Evolutionary conservation across 1,140 invertebrate genomes (phyloP).

Genomic region (Whitmania pigra): DNA sequence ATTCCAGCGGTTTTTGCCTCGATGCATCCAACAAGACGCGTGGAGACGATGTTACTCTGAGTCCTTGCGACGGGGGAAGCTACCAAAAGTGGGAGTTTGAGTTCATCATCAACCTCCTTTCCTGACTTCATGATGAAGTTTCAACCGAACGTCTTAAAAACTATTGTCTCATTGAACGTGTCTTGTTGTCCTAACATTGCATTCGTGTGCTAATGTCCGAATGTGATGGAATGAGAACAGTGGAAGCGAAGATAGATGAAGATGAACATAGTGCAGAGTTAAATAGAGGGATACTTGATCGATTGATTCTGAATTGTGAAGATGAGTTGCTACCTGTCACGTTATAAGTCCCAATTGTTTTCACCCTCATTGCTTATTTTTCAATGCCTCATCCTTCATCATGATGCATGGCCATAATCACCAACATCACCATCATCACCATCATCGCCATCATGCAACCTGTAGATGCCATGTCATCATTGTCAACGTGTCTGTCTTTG

Average conservation of each 20-base stretch:
- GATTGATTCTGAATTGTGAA: constrained; percentile 7
- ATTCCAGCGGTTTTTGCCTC: neutral
- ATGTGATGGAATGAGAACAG: neutral
- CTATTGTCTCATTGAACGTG: too few species aligned
- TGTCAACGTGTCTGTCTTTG: too few species aligned
- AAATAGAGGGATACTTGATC: neutral
- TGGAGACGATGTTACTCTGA: neutral
- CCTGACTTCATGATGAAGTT: neutral
- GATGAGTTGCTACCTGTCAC: neutral
- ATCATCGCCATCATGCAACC: too few species aligned
- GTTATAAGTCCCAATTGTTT: too few species aligned
- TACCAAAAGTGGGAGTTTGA: constrained; percentile 9
- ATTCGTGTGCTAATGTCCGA: neutral
- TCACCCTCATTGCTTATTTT: too few species aligned
- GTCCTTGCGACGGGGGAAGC: neutral
- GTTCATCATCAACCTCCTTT: neutral
- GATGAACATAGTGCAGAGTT: neutral
- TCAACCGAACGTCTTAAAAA: too few species aligned
- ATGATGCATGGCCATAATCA: too few species aligned
- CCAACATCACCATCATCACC: too few species aligned
- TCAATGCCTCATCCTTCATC: too few species aligned
- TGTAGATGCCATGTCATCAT: too few species aligned
- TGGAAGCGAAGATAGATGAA: neutral
- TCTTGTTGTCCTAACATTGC: too few species aligned
- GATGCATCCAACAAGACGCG: neutral